Conservation (phyloP, 2,888 invertebrate genomes). For the Tachina grossa region DNA sequence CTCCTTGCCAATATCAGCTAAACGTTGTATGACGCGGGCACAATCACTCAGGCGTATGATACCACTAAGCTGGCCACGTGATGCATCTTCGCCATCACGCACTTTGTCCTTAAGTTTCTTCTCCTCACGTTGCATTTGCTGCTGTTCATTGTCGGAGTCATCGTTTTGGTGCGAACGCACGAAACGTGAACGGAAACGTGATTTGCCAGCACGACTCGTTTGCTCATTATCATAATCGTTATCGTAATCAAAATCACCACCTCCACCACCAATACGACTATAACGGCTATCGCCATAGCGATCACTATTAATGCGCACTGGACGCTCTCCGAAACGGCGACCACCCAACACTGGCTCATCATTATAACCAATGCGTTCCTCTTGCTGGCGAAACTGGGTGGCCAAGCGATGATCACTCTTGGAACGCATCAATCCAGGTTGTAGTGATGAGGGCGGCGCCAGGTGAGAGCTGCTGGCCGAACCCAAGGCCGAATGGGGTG, state of each 20-base stretch:
- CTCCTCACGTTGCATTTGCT: slow-evolving; percentile 85
- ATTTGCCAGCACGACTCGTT: slow-evolving; percentile 85
- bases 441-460: slow-evolving; percentile 85
- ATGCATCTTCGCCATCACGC: slow-evolving; percentile 94
- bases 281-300: slow-evolving; percentile 83
- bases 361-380: slow-evolving; percentile 89
- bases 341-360: slow-evolving; percentile 89
- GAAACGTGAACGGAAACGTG: slow-evolving; percentile 88
- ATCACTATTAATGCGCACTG: slow-evolving; percentile 81
- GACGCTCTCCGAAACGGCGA: slow-evolving; percentile 90
- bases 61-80: slow-evolving; percentile 93
- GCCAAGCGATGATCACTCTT: slow-evolving; percentile 97
- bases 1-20: slow-evolving; percentile 90
- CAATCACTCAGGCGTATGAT: slow-evolving; percentile 94
- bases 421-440: slow-evolving; percentile 93
- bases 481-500: slow-evolving; percentile 84
- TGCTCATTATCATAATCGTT: slow-evolving; percentile 87
- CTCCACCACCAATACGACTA: slow-evolving; percentile 77
- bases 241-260: slow-evolving; percentile 84
- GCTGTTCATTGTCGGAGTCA: slow-evolving; percentile 89
- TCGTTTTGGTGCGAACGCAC: slow-evolving; percentile 88
- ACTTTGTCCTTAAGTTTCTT: slow-evolving; percentile 88
- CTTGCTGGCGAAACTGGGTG: slow-evolving; percentile 93
- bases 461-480: slow-evolving; percentile 83
- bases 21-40: slow-evolving; percentile 93